Evolutionary conservation across 2,888 invertebrate genomes (phyloP).

Genomic region (Tipula lateralis): DNA sequence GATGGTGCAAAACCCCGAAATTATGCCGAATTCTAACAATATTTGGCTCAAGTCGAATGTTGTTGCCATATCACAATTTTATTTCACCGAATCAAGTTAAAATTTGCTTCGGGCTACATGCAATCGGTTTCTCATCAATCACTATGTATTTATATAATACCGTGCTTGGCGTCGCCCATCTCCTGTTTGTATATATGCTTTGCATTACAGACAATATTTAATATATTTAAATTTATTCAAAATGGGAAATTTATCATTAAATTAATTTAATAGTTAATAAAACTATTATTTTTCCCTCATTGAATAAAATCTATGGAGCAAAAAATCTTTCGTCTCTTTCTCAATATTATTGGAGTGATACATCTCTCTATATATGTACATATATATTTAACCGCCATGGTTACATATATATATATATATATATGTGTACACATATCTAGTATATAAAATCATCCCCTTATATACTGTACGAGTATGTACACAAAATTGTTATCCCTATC

Average conservation of each 20-base stretch:
- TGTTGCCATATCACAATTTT: too few species aligned
- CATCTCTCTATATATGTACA: too few species aligned
- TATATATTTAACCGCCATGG: not conserved
- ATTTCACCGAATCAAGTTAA: too few species aligned
- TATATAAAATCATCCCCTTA: not conserved
- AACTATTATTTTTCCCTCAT: conserved; percentile 14
- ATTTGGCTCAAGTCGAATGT: too few species aligned
- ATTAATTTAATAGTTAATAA: conserved; percentile 11
- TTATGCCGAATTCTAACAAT: too few species aligned
- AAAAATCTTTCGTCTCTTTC: not conserved
- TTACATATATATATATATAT: not conserved
- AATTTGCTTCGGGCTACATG: too few species aligned
- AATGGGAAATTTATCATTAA: not conserved
- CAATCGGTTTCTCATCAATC: too few species aligned
- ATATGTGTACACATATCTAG: not conserved
- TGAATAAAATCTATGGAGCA: not conserved
- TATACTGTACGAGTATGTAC: not conserved
- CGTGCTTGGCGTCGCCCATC: too few species aligned
- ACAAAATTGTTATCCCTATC: conserved; percentile 13
- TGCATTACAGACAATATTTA: not conserved
- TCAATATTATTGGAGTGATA: not conserved
- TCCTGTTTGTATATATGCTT: too few species aligned
- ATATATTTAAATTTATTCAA: conserved; percentile 11
- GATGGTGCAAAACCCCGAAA: too few species aligned
- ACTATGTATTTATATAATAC: too few species aligned